A percentile compares a stretch with the other conserved stretches of the same genome.
Evolutionary conservation across 2,888 invertebrate species (phyloP).

Genomic region (Plebejus melissa): DNA sequence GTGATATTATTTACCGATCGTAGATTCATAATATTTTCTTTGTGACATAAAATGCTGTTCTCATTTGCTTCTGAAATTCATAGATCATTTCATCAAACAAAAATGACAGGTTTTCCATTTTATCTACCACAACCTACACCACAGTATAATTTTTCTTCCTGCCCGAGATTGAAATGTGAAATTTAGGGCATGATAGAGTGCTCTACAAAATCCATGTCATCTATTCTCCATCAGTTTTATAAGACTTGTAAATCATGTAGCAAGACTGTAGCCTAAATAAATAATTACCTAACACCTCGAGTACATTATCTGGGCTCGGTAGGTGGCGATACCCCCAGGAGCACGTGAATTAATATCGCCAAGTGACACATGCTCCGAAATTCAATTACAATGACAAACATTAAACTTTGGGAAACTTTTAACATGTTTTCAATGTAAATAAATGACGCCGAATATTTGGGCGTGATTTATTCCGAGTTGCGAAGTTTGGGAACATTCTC

Average conservation of each 20-base stretch:
- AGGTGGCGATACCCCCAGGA: neutral
- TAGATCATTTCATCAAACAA: too few relatives aligned
- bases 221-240: neutral
- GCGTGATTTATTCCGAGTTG: conserved; percentile 42
- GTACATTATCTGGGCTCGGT: neutral
- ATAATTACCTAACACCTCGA: neutral
- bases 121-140: too few relatives aligned
- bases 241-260: conserved; percentile 2
- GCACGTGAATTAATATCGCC: conserved; percentile 19
- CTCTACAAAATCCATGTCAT: too few relatives aligned
- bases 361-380: conserved; percentile 29
- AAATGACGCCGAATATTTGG: conserved; percentile 40
- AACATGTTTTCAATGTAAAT: conserved; percentile 36
- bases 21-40: too few relatives aligned
- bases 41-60: too few relatives aligned
- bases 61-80: too few relatives aligned
- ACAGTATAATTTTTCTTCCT: too few relatives aligned
- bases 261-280: neutral
- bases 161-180: neutral
- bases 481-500: conserved; percentile 41
- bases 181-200: neutral
- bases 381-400: conserved; percentile 33
- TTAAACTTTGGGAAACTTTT: conserved; percentile 34
- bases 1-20: too few relatives aligned
- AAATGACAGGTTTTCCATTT: too few relatives aligned